phyloP scores from a whole-genome alignment of 2,797 vertebrate species.

The Sebastes dallii region DNA sequence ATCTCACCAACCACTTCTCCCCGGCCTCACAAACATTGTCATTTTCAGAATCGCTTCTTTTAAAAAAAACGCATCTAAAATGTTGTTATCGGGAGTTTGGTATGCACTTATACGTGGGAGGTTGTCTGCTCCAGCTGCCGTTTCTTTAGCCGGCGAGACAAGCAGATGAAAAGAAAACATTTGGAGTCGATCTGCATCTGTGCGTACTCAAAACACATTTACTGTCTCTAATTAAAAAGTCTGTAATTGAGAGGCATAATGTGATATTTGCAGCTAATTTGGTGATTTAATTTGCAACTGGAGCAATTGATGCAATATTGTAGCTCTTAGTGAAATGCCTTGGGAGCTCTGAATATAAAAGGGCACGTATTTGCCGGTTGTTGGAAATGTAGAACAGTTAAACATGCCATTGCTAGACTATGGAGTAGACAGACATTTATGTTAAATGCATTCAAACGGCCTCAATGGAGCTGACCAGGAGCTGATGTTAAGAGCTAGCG shows the following conservation, averaged over 20 bases:
- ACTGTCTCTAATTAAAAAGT: conserved; percentile 57
- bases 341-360: conserved; percentile 37
- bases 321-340: conserved; percentile 35
- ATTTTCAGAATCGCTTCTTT: conserved; percentile 25
- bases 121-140: background rate
- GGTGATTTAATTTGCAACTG: conserved; percentile 47
- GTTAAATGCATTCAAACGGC: too few species aligned
- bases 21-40: background rate
- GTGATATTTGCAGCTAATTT: conserved; percentile 44
- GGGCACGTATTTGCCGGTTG: background rate
- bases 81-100: background rate
- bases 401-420: too few species aligned
- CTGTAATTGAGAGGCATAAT: conserved; percentile 46
- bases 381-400: conserved; percentile 29
- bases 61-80: conserved; percentile 2
- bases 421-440: too few species aligned
- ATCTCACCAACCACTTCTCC: conserved; percentile 2
- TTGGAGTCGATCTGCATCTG: conserved; percentile 21
- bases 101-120: background rate
- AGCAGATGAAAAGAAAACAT: background rate
- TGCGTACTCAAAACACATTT: conserved; percentile 28
- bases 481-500: too few species aligned
- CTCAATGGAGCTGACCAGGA: too few species aligned
- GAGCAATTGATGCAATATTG: conserved; percentile 53
- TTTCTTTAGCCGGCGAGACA: background rate